Conservation (phyloP, 1,140 invertebrate species). For the Brevipalpus yothersi region DNA sequence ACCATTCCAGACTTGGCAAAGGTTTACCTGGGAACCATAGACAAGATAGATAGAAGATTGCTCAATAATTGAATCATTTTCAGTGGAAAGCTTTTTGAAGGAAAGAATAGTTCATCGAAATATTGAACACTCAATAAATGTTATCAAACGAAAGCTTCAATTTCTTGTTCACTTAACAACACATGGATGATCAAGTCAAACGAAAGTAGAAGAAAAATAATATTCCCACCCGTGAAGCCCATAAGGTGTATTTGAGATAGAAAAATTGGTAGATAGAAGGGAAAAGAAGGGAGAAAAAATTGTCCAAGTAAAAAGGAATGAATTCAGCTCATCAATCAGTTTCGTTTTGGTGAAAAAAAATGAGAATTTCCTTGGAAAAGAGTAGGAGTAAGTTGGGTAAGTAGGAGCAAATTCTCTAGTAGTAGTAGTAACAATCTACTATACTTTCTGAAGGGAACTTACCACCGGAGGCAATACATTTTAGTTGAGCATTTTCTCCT, state of each 20-base stretch:
- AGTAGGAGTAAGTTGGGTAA: too few relatives aligned
- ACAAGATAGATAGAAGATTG: not conserved
- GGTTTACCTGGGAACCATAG: not conserved
- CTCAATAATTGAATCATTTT: not conserved
- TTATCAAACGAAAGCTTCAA: not conserved
- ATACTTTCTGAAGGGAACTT: conserved; percentile 48
- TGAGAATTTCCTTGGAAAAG: too few relatives aligned
- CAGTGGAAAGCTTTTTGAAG: not conserved
- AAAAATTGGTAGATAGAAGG: not conserved
- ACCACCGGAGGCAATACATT: conserved; percentile 63
- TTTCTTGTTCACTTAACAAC: not conserved
- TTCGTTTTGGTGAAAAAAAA: too few relatives aligned
- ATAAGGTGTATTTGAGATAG: not conserved
- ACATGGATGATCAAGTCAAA: not conserved
- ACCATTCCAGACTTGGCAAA: not conserved
- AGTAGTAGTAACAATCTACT: conserved; percentile 33
- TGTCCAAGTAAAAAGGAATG: not conserved
- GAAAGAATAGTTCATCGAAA: too few relatives aligned
- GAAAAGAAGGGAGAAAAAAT: not conserved
- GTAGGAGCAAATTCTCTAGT: too few relatives aligned
- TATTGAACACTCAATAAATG: not conserved
- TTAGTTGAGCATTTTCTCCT: conserved; percentile 47
- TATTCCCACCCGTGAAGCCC: not conserved
- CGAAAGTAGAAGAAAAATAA: not conserved
- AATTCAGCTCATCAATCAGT: not conserved